A percentile compares a stretch with the other conserved stretches of the same genome.
Evolutionary conservation across 1,140 invertebrate genomes (phyloP).

Genomic region (Chionoecetes opilio): DNA sequence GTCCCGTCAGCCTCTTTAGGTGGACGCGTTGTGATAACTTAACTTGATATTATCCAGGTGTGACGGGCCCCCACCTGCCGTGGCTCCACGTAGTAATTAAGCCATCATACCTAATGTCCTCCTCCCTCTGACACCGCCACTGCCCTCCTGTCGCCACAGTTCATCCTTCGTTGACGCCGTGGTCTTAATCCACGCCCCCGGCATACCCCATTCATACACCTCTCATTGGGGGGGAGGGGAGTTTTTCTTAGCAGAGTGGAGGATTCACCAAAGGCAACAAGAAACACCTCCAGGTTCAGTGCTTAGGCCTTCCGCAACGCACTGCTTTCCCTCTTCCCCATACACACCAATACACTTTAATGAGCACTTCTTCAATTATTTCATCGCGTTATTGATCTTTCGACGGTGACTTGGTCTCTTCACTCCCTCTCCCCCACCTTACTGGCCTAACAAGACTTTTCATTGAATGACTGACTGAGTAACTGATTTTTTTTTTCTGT

Average conservation of each 20-base stretch:
- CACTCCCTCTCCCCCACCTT: constrained; percentile 83
- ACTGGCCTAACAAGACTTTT: constrained; percentile 82
- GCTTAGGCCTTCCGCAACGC: neutral
- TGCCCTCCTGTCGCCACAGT: neutral
- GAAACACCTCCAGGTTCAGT: neutral
- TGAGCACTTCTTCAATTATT: neutral
- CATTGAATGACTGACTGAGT: constrained; percentile 47
- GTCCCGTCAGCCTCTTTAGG: constrained; percentile 15
- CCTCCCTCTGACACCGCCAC: constrained; percentile 34
- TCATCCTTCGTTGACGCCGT: neutral
- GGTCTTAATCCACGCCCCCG: neutral
- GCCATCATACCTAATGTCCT: constrained; percentile 38
- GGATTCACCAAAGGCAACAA: neutral
- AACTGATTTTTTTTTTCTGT: constrained; percentile 9
- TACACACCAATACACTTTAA: neutral
- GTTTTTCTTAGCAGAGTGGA: neutral
- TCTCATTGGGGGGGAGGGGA: neutral
- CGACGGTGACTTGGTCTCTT: neutral
- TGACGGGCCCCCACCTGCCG: constrained; percentile 18
- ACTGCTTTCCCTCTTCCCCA: neutral
- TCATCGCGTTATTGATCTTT: neutral
- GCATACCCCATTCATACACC: neutral
- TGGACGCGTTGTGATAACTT: constrained; percentile 28
- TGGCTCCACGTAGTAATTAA: neutral
- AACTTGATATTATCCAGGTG: constrained; percentile 9